These are phyloP conservation scores for Philonicus albiceps DNA, from an alignment of 2,888 invertebrate genomes.

Conservation along the genomic window DNA sequence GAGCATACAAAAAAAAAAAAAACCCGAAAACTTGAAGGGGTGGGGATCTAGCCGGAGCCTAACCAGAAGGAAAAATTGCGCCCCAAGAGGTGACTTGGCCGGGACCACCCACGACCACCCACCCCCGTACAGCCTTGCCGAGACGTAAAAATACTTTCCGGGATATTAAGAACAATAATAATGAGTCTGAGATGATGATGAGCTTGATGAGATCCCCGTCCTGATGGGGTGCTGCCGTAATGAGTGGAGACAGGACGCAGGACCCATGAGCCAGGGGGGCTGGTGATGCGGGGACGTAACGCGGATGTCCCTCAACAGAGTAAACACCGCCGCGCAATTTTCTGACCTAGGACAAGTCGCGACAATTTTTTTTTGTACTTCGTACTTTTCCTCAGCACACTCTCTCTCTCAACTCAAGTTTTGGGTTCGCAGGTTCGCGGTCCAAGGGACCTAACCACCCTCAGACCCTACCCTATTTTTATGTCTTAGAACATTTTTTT, in stretches of 20 bases:
- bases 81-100: not conserved
- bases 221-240: slow-evolving; percentile 31
- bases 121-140: not conserved
- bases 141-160: slow-evolving; percentile 36
- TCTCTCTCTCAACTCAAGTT: slow-evolving; percentile 22
- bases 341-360: slow-evolving; percentile 43
- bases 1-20: not conserved
- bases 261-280: not conserved
- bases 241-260: not conserved
- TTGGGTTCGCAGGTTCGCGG: not conserved
- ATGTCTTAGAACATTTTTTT: not conserved
- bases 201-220: slow-evolving; percentile 39
- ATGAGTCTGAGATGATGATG: slow-evolving; percentile 44
- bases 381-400: not conserved
- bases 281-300: not conserved
- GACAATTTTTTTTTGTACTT: slow-evolving; percentile 27
- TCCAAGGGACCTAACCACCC: not conserved
- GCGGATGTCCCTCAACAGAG: slow-evolving; percentile 35
- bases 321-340: slow-evolving; percentile 16
- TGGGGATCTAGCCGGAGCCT: not conserved
- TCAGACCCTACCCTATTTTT: not conserved
- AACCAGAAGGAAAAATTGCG: slow-evolving; percentile 21
- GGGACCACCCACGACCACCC: not conserved
- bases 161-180: slow-evolving; percentile 43
- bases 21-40: not conserved